These are phyloP conservation scores for Micrasema minimum DNA, from an alignment of 1,140 invertebrate species.

Conservation along the genomic window DNA sequence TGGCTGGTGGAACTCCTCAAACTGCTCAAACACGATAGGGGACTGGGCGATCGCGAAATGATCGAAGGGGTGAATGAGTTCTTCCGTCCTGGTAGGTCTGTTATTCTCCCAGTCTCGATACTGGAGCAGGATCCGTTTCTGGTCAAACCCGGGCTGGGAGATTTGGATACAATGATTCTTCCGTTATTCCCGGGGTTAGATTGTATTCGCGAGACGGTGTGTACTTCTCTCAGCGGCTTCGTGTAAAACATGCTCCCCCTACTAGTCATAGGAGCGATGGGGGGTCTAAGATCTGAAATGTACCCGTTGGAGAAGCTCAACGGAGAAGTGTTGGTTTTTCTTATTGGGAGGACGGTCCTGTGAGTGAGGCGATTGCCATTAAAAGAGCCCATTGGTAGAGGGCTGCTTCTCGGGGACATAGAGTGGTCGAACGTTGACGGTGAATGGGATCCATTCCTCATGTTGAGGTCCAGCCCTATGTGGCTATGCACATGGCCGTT, in stretches of 20 bases:
- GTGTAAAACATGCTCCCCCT: conserved; percentile 55
- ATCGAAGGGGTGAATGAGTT: conserved; percentile 50
- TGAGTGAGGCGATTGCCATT: conserved; percentile 9
- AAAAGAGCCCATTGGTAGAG: background rate
- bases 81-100: conserved; percentile 60
- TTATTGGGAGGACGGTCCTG: conserved; percentile 62
- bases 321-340: conserved; percentile 64
- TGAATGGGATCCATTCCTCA: conserved; percentile 25
- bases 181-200: conserved; percentile 38
- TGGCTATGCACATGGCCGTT: conserved; percentile 21
- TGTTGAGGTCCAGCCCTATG: background rate
- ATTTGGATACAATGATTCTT: conserved; percentile 56
- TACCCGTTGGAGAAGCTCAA: conserved; percentile 61
- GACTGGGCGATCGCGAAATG: conserved; percentile 59
- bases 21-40: conserved; percentile 61
- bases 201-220: conserved; percentile 57
- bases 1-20: conserved; percentile 60
- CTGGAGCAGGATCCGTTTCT: conserved; percentile 57
- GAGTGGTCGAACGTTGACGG: conserved; percentile 36
- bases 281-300: conserved; percentile 32
- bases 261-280: conserved; percentile 55
- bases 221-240: conserved; percentile 64
- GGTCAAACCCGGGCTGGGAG: conserved; percentile 61
- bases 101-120: conserved; percentile 65
- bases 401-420: conserved; percentile 14